Percentiles rank a stretch among this genome's conserved stretches.
phyloP scores from a whole-genome alignment of 1,140 invertebrate species.

The Nebria ingens region DNA sequence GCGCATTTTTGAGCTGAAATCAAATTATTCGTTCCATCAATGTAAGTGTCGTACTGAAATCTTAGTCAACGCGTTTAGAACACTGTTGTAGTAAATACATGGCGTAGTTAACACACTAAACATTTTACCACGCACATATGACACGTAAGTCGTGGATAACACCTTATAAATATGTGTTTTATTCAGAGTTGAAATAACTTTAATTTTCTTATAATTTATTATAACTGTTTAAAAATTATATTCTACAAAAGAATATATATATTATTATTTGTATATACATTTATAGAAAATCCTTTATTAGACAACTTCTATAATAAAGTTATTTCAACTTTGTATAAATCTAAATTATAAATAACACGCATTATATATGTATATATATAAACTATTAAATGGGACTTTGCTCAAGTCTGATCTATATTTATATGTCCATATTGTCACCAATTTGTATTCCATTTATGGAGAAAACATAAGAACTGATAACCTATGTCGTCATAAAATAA shows the following conservation, averaged over 20 bases:
- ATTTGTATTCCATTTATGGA: conserved; percentile 2
- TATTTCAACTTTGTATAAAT: conserved; percentile 4
- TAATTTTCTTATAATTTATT: too few species aligned
- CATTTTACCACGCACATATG: too few species aligned
- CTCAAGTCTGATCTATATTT: conserved; percentile 5
- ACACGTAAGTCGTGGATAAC: too few species aligned
- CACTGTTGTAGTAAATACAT: too few species aligned
- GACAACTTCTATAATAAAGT: too few species aligned
- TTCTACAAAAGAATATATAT: too few species aligned
- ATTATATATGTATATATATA: background rate
- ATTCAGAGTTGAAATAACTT: too few species aligned
- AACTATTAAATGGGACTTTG: conserved; percentile 5
- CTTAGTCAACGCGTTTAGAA: background rate
- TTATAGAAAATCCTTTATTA: too few species aligned
- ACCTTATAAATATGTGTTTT: too few species aligned
- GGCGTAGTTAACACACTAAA: too few species aligned
- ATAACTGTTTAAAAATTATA: too few species aligned
- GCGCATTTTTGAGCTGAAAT: background rate
- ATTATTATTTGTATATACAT: too few species aligned
- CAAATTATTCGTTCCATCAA: background rate
- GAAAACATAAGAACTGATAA: background rate
- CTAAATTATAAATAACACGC: background rate
- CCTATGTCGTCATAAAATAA: background rate
- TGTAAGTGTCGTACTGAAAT: background rate
- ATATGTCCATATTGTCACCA: conserved; percentile 1